Base-by-base conservation (phyloP, 2,888 invertebrate species). In the Exocentrus adspersus region DNA sequence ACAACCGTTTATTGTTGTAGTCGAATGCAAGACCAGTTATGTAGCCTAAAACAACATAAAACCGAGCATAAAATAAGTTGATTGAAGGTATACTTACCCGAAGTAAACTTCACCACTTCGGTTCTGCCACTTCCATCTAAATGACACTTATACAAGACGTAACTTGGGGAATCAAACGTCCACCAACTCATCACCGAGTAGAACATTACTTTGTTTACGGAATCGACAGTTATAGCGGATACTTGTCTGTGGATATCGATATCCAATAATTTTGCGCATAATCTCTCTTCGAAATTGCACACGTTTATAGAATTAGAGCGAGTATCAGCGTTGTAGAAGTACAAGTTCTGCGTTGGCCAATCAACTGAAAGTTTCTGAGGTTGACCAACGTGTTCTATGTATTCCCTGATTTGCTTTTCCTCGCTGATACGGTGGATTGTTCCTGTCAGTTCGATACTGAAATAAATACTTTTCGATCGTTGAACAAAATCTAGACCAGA, bases 281-380 rank as follows among this genome's bases (percentile, higher is more conserved):
- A 60, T 59, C 75, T 72, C 12, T 70, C 73, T 1, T 75, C 69
- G 60, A 82, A 81, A 67, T 78, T 80, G 65, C 82, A 82, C 5
- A 82, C 73, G 21, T 72, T 75, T 37, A 82, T 80, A 0, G 82
- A 74, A 61, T 75, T 77, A 0, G 64, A 54, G 9, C 45, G 51
- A 2, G 71, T 80, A 46, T 78, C 78, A 24, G 82, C 81, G 0
- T 81, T 78, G 60, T 87, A 86, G 69, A 88, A 89, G 79, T 92
- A 93, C 0, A 92, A 83, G 75, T 91, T 92, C 9, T 87, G 86
- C 0, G 91, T 89, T 19, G 89, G 80, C 93, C 93, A 93, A 74
- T 94, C 93, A 1, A 91, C 85, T 0, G 90, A 86, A 37, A 93
- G 76, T 80, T 88, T 83, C 43, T 80, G 80, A 0, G 88, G 87